These are phyloP conservation scores for Lepus townsendii DNA, from an alignment of 2,797 vertebrate species.

Conservation along the genomic window DNA sequence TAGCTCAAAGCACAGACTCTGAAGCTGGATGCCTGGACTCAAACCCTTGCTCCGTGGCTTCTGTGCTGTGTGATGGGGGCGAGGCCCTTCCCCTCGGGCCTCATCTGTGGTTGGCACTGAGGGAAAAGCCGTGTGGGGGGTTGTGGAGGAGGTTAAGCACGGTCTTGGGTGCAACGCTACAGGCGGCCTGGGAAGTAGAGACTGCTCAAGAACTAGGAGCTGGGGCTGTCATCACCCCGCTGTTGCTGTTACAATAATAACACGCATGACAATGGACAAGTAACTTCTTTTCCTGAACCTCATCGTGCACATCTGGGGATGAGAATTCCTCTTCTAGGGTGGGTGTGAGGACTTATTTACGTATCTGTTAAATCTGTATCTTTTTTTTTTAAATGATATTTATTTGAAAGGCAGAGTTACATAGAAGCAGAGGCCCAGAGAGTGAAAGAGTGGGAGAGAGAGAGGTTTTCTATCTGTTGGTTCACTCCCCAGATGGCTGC, in stretches of 20 bases:
- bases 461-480: too few relatives aligned
- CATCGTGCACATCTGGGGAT: background rate
- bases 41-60: background rate
- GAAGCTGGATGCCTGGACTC: background rate
- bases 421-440: too few relatives aligned
- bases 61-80: background rate
- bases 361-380: too few relatives aligned
- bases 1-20: slow-evolving; percentile 1
- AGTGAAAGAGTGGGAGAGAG: too few relatives aligned
- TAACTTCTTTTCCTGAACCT: background rate
- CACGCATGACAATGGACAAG: background rate
- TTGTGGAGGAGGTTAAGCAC: background rate
- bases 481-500: too few relatives aligned
- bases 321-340: background rate
- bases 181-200: background rate
- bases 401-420: too few relatives aligned
- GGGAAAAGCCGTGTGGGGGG: background rate
- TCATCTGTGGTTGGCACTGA: background rate
- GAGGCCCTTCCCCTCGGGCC: background rate
- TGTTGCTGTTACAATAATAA: background rate
- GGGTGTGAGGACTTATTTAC: background rate
- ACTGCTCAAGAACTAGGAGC: background rate
- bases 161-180: background rate
- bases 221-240: background rate
- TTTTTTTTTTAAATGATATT: too few relatives aligned